Evolutionary conservation across 2,888 invertebrate species (phyloP).

Genomic region (Cantharis rufa): DNA sequence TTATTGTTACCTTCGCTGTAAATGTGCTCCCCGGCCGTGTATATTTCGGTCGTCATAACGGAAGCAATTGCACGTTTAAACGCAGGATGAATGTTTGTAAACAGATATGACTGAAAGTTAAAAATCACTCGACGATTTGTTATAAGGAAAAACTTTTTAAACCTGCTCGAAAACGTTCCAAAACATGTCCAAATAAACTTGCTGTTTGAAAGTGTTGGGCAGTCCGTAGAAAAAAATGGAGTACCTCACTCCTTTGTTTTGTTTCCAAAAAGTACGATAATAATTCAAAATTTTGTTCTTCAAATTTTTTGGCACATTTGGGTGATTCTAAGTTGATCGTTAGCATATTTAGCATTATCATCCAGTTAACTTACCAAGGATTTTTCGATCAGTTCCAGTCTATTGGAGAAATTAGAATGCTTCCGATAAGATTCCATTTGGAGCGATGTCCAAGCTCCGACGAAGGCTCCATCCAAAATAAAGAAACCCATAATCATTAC

Average conservation of each 20-base stretch:
- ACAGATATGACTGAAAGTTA: constrained; percentile 28
- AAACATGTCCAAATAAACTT: constrained; percentile 36
- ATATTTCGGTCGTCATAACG: constrained; percentile 34
- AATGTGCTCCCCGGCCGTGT: constrained; percentile 35
- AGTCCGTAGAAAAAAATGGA: constrained; percentile 26
- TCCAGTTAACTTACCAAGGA: constrained; percentile 11
- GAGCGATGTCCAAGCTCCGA: constrained; percentile 37
- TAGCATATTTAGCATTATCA: background rate
- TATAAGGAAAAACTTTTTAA: background rate
- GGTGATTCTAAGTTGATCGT: constrained; percentile 6
- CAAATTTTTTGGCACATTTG: constrained; percentile 22
- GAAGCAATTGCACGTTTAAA: constrained; percentile 35
- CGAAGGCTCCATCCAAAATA: constrained; percentile 32
- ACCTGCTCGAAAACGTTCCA: constrained; percentile 37
- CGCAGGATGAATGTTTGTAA: constrained; percentile 30
- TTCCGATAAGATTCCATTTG: constrained; percentile 35
- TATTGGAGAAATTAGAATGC: constrained; percentile 24
- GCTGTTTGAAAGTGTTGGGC: constrained; percentile 30
- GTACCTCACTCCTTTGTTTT: constrained; percentile 29
- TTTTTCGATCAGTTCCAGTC: constrained; percentile 22
- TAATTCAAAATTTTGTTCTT: constrained; percentile 30
- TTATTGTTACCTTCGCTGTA: constrained; percentile 32
- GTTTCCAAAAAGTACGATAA: constrained; percentile 36
- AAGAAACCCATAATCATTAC: constrained; percentile 32
- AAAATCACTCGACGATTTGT: background rate